Percentiles rank a stretch among this genome's conserved stretches.
Conservation (phyloP, 2,888 invertebrate species). For the Prosapia bicincta region DNA sequence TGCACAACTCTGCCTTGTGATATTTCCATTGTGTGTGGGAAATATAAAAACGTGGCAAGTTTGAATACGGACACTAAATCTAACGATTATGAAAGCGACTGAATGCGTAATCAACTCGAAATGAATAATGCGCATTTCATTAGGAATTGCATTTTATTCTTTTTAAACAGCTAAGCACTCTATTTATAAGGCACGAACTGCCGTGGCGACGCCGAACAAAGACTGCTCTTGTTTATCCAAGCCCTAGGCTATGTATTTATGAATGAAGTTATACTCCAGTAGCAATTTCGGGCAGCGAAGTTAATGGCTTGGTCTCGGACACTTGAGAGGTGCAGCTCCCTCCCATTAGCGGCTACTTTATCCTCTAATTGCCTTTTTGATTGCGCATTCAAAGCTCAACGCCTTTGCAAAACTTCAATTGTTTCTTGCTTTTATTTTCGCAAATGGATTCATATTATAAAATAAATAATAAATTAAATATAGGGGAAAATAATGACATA, state of each 20-base stretch:
- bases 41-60: too few species aligned
- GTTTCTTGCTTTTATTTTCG: too few species aligned
- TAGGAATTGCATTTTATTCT: not conserved
- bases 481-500: too few species aligned
- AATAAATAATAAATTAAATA: too few species aligned
- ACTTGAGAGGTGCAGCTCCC: not conserved
- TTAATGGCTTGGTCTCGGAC: not conserved
- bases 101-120: too few species aligned
- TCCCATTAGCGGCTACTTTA: not conserved
- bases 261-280: not conserved
- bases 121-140: not conserved
- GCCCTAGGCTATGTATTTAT: not conserved
- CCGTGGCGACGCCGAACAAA: not conserved
- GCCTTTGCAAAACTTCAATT: too few species aligned
- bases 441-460: too few species aligned
- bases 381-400: too few species aligned
- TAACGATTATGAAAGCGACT: too few species aligned
- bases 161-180: not conserved
- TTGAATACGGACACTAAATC: too few species aligned
- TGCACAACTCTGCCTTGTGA: too few species aligned
- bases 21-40: too few species aligned
- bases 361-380: not conserved
- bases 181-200: not conserved
- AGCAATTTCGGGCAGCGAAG: not conserved
- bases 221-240: not conserved